Percentiles rank a stretch among this genome's conserved stretches.
Evolutionary conservation across 2,113 vertebrate genomes (phyloP).

Genomic region (Heterocephalus glaber): DNA sequence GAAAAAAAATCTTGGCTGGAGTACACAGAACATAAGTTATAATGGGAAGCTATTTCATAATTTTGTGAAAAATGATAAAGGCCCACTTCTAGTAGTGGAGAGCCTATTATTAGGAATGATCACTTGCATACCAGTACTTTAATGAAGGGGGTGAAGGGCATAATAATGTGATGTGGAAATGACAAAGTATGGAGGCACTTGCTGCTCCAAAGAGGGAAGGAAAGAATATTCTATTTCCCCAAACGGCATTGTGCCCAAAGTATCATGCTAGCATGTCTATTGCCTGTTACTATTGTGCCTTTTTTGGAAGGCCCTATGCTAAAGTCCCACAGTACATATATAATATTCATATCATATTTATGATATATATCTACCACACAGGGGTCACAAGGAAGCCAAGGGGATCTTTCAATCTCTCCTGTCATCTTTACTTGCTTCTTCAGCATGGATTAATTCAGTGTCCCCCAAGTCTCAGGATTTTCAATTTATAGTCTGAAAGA

Average conservation of each 20-base stretch:
- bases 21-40: constrained; percentile 78
- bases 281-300: neutral
- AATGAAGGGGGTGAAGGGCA: constrained; percentile 69
- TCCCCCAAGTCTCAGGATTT: constrained; percentile 64
- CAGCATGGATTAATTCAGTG: constrained; percentile 75
- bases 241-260: constrained; percentile 22
- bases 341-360: constrained; percentile 62
- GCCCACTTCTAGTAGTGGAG: constrained; percentile 77
- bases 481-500: constrained; percentile 69
- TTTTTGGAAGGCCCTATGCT: neutral
- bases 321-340: constrained; percentile 37
- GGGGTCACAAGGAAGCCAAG: constrained; percentile 44
- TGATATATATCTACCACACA: constrained; percentile 48
- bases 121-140: constrained; percentile 77
- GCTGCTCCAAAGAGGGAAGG: neutral
- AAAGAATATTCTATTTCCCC: neutral
- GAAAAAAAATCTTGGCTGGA: constrained; percentile 77
- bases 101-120: constrained; percentile 77
- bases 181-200: constrained; percentile 38
- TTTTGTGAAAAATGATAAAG: constrained; percentile 81
- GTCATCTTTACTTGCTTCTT: constrained; percentile 76
- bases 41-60: constrained; percentile 82
- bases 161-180: constrained; percentile 58
- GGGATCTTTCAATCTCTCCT: constrained; percentile 71
- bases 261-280: constrained; percentile 25